Conservation (phyloP, 2,797 vertebrate genomes). For the Prunella strophiata region DNA sequence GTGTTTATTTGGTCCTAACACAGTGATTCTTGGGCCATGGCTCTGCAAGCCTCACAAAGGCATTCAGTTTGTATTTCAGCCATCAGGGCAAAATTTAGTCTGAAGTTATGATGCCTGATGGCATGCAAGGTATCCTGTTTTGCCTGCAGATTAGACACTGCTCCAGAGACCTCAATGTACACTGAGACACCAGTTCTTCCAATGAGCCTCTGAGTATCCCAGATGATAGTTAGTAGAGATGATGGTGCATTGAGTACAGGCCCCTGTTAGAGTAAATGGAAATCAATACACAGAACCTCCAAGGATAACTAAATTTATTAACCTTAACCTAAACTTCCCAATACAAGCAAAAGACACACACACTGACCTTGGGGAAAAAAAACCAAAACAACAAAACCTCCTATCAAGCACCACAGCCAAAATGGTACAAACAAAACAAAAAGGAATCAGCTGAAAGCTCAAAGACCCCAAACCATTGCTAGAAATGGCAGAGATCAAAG, state of each 20-base stretch:
- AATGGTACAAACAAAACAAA: neutral
- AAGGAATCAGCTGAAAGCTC: neutral
- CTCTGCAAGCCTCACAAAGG: neutral
- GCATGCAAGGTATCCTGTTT: neutral
- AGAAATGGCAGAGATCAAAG: neutral
- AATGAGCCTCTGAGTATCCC: neutral
- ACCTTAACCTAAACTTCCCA: neutral
- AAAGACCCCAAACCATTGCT: neutral
- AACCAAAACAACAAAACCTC: neutral
- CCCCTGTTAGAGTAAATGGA: neutral
- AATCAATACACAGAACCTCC: neutral
- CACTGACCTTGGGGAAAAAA: neutral
- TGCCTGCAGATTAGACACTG: accelerated
- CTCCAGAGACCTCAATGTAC: neutral
- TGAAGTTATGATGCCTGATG: neutral
- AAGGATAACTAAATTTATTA: neutral
- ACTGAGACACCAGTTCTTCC: neutral
- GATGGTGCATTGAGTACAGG: neutral
- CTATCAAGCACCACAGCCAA: neutral
- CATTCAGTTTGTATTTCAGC: neutral
- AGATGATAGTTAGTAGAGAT: neutral
- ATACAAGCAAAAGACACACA: neutral
- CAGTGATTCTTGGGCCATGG: neutral
- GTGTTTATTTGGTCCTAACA: neutral
- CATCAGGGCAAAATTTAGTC: neutral